Base-by-base conservation (phyloP, 2,888 invertebrate species). In the Cetonia aurata region DNA sequence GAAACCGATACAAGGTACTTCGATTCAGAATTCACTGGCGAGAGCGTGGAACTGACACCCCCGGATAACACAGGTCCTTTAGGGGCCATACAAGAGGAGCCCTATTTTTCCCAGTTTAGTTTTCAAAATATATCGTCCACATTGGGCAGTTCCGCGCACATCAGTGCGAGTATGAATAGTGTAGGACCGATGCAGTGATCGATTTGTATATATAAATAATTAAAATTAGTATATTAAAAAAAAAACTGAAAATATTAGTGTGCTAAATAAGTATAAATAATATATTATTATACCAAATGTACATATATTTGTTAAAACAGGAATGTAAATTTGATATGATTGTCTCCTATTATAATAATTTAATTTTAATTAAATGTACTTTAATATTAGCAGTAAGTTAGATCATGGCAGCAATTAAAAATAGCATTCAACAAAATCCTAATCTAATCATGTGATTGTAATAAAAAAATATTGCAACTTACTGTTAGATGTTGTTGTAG, bases 1-100 rank as follows among this genome's bases (percentile, higher is more conserved):
- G 99, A 99, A 82, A 98, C 95, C 59, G 99, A 99, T 86, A 99
- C 99, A 74, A 89, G 95, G 74, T 99, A 99, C 87, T 99, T 99
- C 86, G 99, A 99, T 86, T 93, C 95, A 73, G 97, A 98, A 87
- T 99, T 99, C 88, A 99, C 99, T 3, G 96, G 96, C 73, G 98
- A 98, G 86, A 93, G 96, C 79, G 97, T 99, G 12, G 95, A 97
- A 86, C 87, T 99, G 77, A 98, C 99, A 73, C 99, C 98, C 70
- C 98, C 98, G 25, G 96, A 95, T 83, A 88, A 89, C 76, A 87
- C 85, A 73, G 85, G 86, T 33, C 86, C 86, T 13, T 85, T 91
- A 46, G 87, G 87, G 74, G 89, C 90, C 78, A 91, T 91, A 75
- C 91, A 90, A 83, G 92, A 92, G 85, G 92, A 92, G 80, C 89